phyloP scores from a whole-genome alignment of 1,140 invertebrate species.

The Temnothorax nylanderi region DNA sequence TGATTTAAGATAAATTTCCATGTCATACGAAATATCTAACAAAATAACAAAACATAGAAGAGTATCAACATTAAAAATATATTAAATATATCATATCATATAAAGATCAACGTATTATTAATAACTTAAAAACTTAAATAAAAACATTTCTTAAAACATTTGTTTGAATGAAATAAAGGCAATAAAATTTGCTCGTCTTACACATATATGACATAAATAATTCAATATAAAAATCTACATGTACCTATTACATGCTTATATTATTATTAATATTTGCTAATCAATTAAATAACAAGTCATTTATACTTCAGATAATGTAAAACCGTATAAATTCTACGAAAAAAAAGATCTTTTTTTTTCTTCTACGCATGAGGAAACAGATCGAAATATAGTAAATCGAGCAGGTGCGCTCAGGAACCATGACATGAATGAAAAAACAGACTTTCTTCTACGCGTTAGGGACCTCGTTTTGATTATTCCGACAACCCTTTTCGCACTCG shows the following conservation, averaged over 20 bases:
- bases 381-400: not conserved
- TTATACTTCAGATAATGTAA: not conserved
- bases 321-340: not conserved
- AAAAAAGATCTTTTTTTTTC: not conserved
- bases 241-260: not conserved
- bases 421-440: not conserved
- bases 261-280: not conserved
- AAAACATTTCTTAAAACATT: not conserved
- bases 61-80: not conserved
- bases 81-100: not conserved
- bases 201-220: not conserved
- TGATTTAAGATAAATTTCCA: not conserved
- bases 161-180: not conserved
- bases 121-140: not conserved
- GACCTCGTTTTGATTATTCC: conserved; percentile 9
- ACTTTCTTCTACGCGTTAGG: not conserved
- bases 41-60: not conserved
- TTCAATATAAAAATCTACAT: not conserved
- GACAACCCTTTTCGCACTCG: not conserved
- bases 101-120: not conserved
- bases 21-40: not conserved
- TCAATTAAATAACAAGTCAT: not conserved
- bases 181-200: not conserved
- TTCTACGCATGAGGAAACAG: not conserved
- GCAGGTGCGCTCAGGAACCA: conserved; percentile 21